Base-by-base conservation (phyloP, 2,888 invertebrate species). In the Drosophila fungiperda region DNA sequence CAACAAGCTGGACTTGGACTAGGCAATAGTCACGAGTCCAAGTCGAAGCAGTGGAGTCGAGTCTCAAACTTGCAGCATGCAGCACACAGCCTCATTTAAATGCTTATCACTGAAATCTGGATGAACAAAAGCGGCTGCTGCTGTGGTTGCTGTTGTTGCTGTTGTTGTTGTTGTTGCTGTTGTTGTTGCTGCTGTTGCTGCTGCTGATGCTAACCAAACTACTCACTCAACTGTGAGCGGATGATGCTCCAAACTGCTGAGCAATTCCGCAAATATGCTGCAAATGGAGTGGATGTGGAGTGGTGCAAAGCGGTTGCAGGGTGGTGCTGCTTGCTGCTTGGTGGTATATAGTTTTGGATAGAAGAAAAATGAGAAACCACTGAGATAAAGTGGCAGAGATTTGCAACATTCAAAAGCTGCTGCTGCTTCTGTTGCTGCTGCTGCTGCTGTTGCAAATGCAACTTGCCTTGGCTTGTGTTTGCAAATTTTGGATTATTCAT, bases 61-160 rank as follows among this genome's bases (percentile, higher is more conserved):
- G 64, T 67, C 61, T 45, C 65, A 60, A 68, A 55, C 38, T 29
- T 38, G n/a, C 55, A 45, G 23, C 45, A 52, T 66, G 69, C 65
- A 71, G 63, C 71, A 68, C 71, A 68, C 23, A 45, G 20, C 80
- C 89, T 90, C 91, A 90, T 90, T 90, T 89, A 87, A 90, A 89
- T 90, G 89, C 89, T 90, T 90, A 90, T 91, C 90, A 86, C 80
- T 75, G 76, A 72, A 78, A 90, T 90, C 90, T 84, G 83, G 80
- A 88, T 82, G 82, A 90, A 90, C 89, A 90, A 90, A 90, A 90
- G 91, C 89, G 86, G 82, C 82, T 87, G 89, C 81, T 82, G 77
- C 79, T 80, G 72, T 62, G 68, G 67, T 72, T 70, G 73, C 42
- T 67, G 60, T 29, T 60, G 60, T 20, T 57, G 71, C 59, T 32